A percentile compares a stretch with the other conserved stretches of the same genome.
Conservation (phyloP, 1,140 invertebrate genomes). For the Drosophila saltans region DNA sequence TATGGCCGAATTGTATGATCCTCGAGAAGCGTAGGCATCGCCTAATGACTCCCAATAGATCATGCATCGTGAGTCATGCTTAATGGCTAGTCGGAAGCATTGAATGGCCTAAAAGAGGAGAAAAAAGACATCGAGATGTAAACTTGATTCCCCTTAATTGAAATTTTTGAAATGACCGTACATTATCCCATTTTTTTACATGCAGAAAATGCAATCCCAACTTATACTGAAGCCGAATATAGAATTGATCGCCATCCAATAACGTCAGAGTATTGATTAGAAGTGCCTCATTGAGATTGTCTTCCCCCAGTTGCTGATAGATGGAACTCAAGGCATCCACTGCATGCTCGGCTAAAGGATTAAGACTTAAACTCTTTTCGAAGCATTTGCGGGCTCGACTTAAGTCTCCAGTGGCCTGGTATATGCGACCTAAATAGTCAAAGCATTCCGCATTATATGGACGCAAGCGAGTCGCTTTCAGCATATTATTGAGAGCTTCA, state of each 20-base stretch:
- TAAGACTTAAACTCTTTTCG: constrained; percentile 91
- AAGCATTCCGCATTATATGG: constrained; percentile 89
- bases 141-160: not conserved
- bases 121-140: not conserved
- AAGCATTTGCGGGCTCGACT: constrained; percentile 91
- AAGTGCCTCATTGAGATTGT: constrained; percentile 88
- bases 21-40: constrained; percentile 92
- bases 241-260: constrained; percentile 83
- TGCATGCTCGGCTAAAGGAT: constrained; percentile 87
- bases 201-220: constrained; percentile 91
- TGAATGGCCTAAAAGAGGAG: constrained; percentile 86
- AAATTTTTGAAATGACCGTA: constrained; percentile 14
- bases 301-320: constrained; percentile 88
- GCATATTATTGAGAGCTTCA: constrained; percentile 86
- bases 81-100: constrained; percentile 90
- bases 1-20: constrained; percentile 92
- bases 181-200: constrained; percentile 87
- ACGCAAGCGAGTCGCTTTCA: constrained; percentile 90
- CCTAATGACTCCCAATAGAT: constrained; percentile 93
- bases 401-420: constrained; percentile 86
- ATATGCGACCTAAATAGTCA: constrained; percentile 90
- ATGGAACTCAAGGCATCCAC: constrained; percentile 90
- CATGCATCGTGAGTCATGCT: constrained; percentile 88
- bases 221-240: constrained; percentile 92
- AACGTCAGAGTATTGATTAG: constrained; percentile 86